Conservation (phyloP, 1,140 invertebrate genomes). For the Tachypleus tridentatus region DNA sequence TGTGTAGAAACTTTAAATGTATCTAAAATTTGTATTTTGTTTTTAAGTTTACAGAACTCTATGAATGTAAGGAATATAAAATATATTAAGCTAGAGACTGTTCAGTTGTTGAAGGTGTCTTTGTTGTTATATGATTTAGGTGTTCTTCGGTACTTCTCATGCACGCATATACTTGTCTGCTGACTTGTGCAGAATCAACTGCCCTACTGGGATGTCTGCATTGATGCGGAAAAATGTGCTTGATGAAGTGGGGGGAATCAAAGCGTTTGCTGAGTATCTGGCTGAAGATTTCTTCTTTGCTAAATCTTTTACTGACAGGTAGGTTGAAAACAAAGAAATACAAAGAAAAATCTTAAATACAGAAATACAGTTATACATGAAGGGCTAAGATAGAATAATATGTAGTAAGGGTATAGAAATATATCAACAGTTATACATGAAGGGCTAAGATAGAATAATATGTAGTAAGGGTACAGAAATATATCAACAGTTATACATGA, state of each 20-base stretch:
- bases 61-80: conserved; percentile 3
- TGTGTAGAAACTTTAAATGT: background rate
- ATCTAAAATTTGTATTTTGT: background rate
- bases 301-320: conserved; percentile 67
- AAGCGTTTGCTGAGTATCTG: conserved; percentile 82
- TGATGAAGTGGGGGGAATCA: conserved; percentile 84
- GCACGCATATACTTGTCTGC: conserved; percentile 89
- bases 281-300: conserved; percentile 99
- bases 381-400: too few species aligned
- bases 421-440: too few species aligned
- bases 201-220: conserved; percentile 98
- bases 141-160: conserved; percentile 96
- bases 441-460: too few species aligned
- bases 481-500: too few species aligned
- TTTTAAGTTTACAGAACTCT: background rate
- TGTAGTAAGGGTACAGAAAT: too few species aligned
- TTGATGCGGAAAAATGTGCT: conserved; percentile 77
- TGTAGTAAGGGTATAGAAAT: too few species aligned
- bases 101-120: background rate
- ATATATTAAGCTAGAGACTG: conserved; percentile 5
- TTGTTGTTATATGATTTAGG: conserved; percentile 37
- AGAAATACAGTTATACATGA: too few species aligned
- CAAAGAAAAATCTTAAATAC: too few species aligned
- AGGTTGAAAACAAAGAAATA: background rate
- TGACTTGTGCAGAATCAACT: conserved; percentile 84